A percentile compares a stretch with the other conserved stretches of the same genome.
These are phyloP conservation scores for Mixornis gularis DNA, from an alignment of 2,113 vertebrate species.

Conservation along the genomic window DNA sequence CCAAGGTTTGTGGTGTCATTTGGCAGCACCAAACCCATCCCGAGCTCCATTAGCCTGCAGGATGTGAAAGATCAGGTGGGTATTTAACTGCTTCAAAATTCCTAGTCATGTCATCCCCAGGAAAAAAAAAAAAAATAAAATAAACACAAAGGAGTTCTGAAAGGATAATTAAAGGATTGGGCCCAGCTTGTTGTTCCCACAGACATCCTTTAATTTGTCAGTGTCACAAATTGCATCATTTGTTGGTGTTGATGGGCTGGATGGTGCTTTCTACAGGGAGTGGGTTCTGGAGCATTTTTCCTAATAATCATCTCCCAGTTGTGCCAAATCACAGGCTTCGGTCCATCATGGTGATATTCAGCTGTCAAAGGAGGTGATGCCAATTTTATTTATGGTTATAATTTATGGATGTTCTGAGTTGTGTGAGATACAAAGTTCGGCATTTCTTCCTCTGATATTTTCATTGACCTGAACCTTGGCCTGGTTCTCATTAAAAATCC, in stretches of 20 bases:
- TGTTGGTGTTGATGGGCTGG: background rate
- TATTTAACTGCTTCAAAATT: background rate
- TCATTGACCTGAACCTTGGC: background rate
- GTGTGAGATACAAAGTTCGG: fast-evolving
- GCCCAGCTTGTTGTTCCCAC: background rate
- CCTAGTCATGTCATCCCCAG: background rate
- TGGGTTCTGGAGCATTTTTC: background rate
- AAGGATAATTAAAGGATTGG: background rate
- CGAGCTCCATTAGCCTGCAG: background rate
- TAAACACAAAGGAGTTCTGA: background rate
- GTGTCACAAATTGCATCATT: background rate
- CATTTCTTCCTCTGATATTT: background rate
- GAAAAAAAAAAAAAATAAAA: background rate
- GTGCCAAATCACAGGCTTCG: background rate
- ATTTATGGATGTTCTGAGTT: background rate
- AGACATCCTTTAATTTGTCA: background rate
- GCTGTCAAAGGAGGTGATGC: background rate
- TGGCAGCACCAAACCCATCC: background rate
- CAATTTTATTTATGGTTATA: background rate
- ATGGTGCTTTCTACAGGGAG: background rate
- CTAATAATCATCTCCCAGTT: background rate
- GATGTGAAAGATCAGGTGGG: background rate
- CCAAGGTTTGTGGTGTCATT: background rate
- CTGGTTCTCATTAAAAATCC: background rate
- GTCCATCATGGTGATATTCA: background rate